Evolutionary conservation across 2,797 vertebrate genomes (phyloP).

Genomic region (Melanitta fusca): DNA sequence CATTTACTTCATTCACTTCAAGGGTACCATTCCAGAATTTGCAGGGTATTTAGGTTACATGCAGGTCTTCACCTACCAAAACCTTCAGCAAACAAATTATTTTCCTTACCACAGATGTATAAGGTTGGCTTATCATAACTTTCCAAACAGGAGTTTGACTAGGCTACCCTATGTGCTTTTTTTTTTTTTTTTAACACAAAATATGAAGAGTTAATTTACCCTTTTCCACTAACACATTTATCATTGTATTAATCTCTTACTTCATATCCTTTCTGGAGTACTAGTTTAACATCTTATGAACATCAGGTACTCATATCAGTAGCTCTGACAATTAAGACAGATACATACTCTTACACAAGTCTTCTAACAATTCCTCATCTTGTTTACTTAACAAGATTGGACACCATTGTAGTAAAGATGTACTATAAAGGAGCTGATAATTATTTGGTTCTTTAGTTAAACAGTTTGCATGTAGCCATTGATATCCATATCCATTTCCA

Average conservation of each 20-base stretch:
- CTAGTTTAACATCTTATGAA: not conserved
- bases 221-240: not conserved
- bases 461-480: not conserved
- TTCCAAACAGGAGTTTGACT: not conserved
- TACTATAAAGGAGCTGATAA: not conserved
- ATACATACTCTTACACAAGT: not conserved
- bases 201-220: not conserved
- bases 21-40: not conserved
- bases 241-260: not conserved
- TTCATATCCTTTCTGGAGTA: not conserved
- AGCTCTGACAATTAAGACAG: not conserved
- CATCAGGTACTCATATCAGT: not conserved
- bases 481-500: not conserved
- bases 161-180: not conserved
- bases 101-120: not conserved
- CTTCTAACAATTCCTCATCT: not conserved
- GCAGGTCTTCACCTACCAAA: not conserved
- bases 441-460: not conserved
- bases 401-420: not conserved
- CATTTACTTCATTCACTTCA: not conserved
- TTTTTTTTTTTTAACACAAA: not conserved
- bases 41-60: not conserved
- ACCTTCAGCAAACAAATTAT: not conserved
- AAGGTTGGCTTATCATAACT: not conserved
- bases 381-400: not conserved